Evolutionary conservation across 2,888 invertebrate genomes (phyloP).

Genomic region (Agrochola macilenta): DNA sequence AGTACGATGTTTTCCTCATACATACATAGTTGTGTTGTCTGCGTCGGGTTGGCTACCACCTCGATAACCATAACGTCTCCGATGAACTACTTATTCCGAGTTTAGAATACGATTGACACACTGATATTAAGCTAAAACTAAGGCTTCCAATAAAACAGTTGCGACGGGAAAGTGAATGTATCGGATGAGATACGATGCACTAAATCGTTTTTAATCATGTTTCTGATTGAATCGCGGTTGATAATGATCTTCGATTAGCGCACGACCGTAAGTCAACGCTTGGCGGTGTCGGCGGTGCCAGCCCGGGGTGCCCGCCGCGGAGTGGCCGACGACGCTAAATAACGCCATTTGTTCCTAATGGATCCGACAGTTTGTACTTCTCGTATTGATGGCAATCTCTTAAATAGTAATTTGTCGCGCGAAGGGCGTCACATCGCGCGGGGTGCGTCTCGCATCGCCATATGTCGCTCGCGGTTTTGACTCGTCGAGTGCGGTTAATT

Average conservation of each 20-base stretch:
- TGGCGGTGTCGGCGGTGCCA: constrained; percentile 4
- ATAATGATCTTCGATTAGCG: constrained; percentile 87
- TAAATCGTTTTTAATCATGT: constrained; percentile 85
- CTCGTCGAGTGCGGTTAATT: constrained; percentile 66
- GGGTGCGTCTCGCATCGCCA: constrained; percentile 74
- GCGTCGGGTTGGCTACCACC: not conserved
- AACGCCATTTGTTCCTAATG: constrained; percentile 88
- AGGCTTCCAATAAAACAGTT: constrained; percentile 55
- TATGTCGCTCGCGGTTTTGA: constrained; percentile 77
- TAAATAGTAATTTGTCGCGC: constrained; percentile 86
- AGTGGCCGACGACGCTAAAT: constrained; percentile 69
- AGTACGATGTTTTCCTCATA: not conserved
- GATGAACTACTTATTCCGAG: constrained; percentile 28
- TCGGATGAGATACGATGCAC: constrained; percentile 73
- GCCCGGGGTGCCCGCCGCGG: not conserved
- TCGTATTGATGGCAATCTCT: constrained; percentile 87
- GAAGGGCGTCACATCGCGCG: constrained; percentile 57
- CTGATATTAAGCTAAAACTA: constrained; percentile 64
- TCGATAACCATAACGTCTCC: not conserved
- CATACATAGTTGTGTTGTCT: not conserved
- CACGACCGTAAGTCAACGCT: constrained; percentile 63
- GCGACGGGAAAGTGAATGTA: constrained; percentile 63
- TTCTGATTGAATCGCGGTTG: constrained; percentile 84
- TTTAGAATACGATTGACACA: constrained; percentile 62
- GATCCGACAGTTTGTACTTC: constrained; percentile 82